These are phyloP conservation scores for Agrochola litura DNA, from an alignment of 2,888 invertebrate genomes.

Conservation along the genomic window DNA sequence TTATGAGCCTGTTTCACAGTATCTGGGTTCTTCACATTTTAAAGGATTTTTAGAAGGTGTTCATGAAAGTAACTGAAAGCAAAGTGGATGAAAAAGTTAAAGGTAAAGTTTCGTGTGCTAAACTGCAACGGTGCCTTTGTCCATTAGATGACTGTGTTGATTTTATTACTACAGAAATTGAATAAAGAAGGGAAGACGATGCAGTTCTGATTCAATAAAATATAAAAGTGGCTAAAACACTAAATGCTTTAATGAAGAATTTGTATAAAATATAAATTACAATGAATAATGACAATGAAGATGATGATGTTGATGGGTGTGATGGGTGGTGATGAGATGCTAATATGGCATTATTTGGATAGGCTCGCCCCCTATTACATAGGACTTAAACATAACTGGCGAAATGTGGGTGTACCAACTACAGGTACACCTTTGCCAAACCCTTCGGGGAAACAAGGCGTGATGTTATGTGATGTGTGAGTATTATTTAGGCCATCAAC, in stretches of 20 bases:
- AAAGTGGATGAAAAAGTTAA: not conserved
- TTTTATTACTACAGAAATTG: constrained; percentile 6
- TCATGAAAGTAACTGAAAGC: not conserved
- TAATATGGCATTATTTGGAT: not conserved
- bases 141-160: not conserved
- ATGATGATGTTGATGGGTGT: no score
- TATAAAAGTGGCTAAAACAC: not conserved
- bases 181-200: not conserved
- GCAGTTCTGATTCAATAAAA: constrained; percentile 18
- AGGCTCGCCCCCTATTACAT: no score
- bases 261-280: not conserved
- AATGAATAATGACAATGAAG: constrained; percentile 14
- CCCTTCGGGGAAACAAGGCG: no score
- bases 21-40: constrained; percentile 7
- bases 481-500: constrained; percentile 29
- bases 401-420: no score
- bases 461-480: not conserved
- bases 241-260: no score
- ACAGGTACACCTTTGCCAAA: no score
- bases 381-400: no score
- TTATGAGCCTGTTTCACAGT: constrained; percentile 23
- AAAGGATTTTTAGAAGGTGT: not conserved
- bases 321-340: no score
- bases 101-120: not conserved
- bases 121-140: not conserved